Conservation (phyloP, 1,140 invertebrate genomes). For the Diorhabda sublineata region DNA sequence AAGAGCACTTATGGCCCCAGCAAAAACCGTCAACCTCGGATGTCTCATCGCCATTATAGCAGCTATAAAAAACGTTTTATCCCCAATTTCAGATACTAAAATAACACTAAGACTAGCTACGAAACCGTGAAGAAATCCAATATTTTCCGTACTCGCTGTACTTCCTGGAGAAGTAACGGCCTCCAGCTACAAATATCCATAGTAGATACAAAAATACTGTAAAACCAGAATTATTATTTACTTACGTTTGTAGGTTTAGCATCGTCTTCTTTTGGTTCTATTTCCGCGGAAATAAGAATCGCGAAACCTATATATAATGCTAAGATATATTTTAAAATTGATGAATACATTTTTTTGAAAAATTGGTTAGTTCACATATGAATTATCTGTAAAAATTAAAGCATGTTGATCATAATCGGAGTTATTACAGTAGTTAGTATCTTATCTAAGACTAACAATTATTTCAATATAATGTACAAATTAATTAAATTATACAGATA, state of each 20-base stretch:
- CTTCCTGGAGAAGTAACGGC: background rate
- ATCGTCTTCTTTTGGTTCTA: slow-evolving; percentile 17
- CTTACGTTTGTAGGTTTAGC: slow-evolving; percentile 17
- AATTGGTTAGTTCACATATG: too few species aligned
- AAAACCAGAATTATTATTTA: background rate
- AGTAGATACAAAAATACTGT: background rate
- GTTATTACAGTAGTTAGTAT: too few species aligned
- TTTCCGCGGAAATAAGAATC: slow-evolving; percentile 5
- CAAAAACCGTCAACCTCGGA: slow-evolving; percentile 86
- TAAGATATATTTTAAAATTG: too few species aligned
- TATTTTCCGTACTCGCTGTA: slow-evolving; percentile 38
- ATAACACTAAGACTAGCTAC: slow-evolving; percentile 93
- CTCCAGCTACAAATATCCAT: background rate
- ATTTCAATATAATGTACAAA: too few species aligned
- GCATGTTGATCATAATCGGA: too few species aligned
- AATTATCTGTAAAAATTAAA: too few species aligned
- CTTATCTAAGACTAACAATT: too few species aligned
- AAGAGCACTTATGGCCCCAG: slow-evolving; percentile 87
- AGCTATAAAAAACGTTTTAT: slow-evolving; percentile 99
- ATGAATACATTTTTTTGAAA: too few species aligned
- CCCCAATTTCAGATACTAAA: slow-evolving; percentile 94
- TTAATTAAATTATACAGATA: too few species aligned
- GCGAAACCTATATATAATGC: background rate
- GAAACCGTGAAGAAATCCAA: slow-evolving; percentile 91
- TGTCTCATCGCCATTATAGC: slow-evolving; percentile 99